These are phyloP conservation scores for Machimus atricapillus DNA, from an alignment of 2,888 invertebrate species.

Conservation along the genomic window DNA sequence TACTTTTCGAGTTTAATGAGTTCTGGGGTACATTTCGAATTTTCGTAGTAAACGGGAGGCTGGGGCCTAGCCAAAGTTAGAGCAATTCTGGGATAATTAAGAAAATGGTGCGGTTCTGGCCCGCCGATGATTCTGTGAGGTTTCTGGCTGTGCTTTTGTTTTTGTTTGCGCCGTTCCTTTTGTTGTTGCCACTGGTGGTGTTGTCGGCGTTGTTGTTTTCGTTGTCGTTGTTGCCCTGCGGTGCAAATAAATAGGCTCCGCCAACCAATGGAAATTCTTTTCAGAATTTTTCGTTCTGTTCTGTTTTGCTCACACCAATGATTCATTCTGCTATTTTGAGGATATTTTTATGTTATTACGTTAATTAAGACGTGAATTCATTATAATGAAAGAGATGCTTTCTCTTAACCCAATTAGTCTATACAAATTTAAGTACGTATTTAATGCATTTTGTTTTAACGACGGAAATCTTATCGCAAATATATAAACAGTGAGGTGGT, in stretches of 20 bases:
- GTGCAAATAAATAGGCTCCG: not conserved
- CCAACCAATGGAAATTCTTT: not conserved
- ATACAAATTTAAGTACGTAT: too few species aligned
- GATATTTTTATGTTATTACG: not conserved
- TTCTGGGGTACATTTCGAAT: not conserved
- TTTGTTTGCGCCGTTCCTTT: not conserved
- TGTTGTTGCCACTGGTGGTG: not conserved
- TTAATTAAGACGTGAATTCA: not conserved
- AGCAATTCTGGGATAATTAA: not conserved
- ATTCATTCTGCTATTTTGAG: not conserved
- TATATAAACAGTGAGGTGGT: too few species aligned
- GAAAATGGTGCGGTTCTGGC: not conserved
- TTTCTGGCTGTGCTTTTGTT: not conserved
- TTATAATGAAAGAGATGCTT: not conserved
- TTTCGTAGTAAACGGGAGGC: not conserved
- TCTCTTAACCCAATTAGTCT: not conserved
- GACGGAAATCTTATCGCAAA: too few species aligned
- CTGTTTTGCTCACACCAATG: not conserved
- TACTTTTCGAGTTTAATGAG: constrained; percentile 17
- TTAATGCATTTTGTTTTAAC: too few species aligned
- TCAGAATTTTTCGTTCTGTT: not conserved
- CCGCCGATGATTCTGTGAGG: not conserved
- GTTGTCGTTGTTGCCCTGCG: not conserved
- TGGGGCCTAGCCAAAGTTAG: not conserved
- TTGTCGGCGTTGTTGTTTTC: not conserved